Evolutionary conservation across 1,140 invertebrate species (phyloP).

Genomic region (Alviniconcha marisindica): DNA sequence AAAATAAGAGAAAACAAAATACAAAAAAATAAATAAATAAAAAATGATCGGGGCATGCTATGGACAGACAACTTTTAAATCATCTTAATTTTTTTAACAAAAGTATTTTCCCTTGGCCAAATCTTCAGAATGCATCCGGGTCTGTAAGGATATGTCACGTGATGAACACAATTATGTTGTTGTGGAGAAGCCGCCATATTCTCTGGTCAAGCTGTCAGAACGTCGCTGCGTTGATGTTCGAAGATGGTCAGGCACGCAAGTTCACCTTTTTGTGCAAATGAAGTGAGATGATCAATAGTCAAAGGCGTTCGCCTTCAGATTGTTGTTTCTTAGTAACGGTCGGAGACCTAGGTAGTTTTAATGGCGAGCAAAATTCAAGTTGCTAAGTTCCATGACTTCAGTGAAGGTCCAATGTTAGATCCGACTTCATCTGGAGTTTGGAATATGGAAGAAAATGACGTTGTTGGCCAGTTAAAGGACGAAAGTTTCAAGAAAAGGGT

Average conservation of each 20-base stretch:
- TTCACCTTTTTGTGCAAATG: conserved; percentile 15
- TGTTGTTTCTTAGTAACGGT: conserved; percentile 32
- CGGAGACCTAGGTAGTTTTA: conserved; percentile 41
- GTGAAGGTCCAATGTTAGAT: conserved; percentile 61
- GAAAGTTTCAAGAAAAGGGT: conserved; percentile 71
- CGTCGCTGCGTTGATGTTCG: conserved; percentile 15
- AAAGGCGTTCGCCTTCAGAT: conserved; percentile 23
- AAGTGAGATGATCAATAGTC: conserved; percentile 30
- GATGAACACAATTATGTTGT: conserved; percentile 75
- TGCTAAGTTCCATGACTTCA: conserved; percentile 71
- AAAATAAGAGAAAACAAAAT: neutral
- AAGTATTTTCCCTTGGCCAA: neutral
- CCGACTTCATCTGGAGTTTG: conserved; percentile 63
- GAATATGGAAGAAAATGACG: conserved; percentile 74
- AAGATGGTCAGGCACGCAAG: conserved; percentile 31
- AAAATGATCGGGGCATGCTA: no score
- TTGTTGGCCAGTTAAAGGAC: conserved; percentile 71
- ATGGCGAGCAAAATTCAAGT: conserved; percentile 69
- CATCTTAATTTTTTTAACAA: neutral
- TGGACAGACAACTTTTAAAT: neutral
- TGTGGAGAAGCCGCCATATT: conserved; percentile 73
- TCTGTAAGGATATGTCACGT: conserved; percentile 61
- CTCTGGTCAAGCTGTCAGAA: conserved; percentile 28
- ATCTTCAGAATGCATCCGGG: conserved; percentile 43
- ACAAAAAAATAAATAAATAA: neutral